phyloP scores from a whole-genome alignment of 2,797 vertebrate species.

The Decapterus maruadsi region DNA sequence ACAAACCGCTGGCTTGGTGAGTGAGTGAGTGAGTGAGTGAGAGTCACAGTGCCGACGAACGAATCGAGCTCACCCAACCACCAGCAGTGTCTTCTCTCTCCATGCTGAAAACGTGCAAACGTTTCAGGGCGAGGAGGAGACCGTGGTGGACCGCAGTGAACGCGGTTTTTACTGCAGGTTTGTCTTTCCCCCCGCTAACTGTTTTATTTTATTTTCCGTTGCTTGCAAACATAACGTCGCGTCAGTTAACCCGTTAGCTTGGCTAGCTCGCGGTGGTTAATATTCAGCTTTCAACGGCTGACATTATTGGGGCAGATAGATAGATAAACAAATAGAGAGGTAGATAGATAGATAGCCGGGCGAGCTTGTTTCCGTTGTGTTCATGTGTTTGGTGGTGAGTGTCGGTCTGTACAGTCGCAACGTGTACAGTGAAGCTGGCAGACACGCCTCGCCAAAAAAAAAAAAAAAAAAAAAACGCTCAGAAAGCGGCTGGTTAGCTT shows the following conservation, averaged over 20 bases:
- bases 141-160: constrained; percentile 49
- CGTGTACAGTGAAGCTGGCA: constrained; percentile 52
- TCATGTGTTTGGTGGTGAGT: not conserved
- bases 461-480: constrained; percentile 5
- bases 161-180: constrained; percentile 65
- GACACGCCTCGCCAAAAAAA: constrained; percentile 63
- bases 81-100: constrained; percentile 10
- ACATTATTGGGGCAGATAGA: not conserved
- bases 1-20: constrained; percentile 4
- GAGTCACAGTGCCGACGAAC: constrained; percentile 2
- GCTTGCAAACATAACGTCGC: not conserved
- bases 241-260: not conserved
- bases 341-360: no score
- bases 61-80: constrained; percentile 53
- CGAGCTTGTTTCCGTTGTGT: not conserved
- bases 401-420: constrained; percentile 36
- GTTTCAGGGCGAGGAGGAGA: constrained; percentile 45
- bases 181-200: constrained; percentile 22
- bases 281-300: not conserved
- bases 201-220: no score
- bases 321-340: no score
- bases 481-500: constrained; percentile 35
- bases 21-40: no score
- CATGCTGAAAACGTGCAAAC: constrained; percentile 53
- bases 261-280: not conserved